Evolutionary conservation across 2,113 vertebrate species (phyloP), one percentile per base, ranked within the genome.

Genomic region (Tautogolabrus adspersus): DNA sequence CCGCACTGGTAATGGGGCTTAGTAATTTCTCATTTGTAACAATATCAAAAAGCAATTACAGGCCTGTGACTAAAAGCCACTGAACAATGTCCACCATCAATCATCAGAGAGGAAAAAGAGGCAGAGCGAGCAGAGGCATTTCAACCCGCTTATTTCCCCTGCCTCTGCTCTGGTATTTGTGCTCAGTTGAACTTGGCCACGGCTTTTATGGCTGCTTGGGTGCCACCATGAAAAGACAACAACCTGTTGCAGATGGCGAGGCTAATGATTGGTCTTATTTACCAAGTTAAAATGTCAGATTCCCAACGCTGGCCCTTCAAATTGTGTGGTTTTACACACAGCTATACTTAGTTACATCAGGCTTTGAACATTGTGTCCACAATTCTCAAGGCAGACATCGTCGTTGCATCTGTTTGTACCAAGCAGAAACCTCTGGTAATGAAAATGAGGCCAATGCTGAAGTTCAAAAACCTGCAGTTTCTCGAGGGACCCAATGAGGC

Each of bases 1-100:
- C 77, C 2, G 75, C 26, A 30, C 83, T 68, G 78, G 89, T 93
- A 93, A 94, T 93, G 87, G 89, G 84, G 85, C 83, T 78, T 77
- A 90, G 90, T 90, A 83, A 93, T 93, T 94, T 91, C 90, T 93
- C 91, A 94, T 93, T 94, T 93, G 92, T 93, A 91, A 90, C 87
- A 92, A 92, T 91, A 93, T 94, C 90, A 93, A 94, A 93, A 93
- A 91, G 88, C 92, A 94, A 94, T 93, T 93, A 93, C 88, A 90
- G 87, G 82, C 71, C 66, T 81, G 76, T 84, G 88, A 92, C 91
- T 93, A 92, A 93, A 91, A 94, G 91, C 86, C 83, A 86, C 76
- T 74, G 88, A 93, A 94, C 91, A 94, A 93, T 91, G 84, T 91
- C 86, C 75, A 74, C 87, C 85, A 93, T 94, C 91, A 90, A 93